Conservation (phyloP, 2,888 invertebrate genomes). For the Apodemia duryi region DNA sequence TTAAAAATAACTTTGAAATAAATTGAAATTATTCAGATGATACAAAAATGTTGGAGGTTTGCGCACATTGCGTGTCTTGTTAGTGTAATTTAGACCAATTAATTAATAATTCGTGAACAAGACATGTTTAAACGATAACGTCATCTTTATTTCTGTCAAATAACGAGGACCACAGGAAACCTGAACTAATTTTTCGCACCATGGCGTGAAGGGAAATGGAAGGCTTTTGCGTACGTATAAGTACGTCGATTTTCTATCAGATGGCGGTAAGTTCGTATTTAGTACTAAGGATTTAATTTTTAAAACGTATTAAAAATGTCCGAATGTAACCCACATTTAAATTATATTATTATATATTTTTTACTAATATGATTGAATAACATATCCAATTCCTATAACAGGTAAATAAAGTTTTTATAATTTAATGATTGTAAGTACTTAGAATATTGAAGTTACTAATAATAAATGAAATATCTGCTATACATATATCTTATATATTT, state of each 20-base stretch:
- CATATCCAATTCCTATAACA: no score
- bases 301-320: no score
- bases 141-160: conserved; percentile 15
- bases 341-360: no score
- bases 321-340: no score
- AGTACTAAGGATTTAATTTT: not conserved
- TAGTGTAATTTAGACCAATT: conserved; percentile 14
- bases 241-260: conserved; percentile 25
- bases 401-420: no score
- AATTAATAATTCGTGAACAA: conserved; percentile 2
- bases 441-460: no score
- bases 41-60: not conserved
- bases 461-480: no score
- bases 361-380: no score
- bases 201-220: not conserved
- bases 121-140: conserved; percentile 1
- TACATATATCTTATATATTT: no score
- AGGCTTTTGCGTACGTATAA: conserved; percentile 33
- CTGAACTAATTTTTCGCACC: not conserved
- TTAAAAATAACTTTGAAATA: not conserved
- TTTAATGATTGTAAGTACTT: no score
- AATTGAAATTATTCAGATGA: not conserved
- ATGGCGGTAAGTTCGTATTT: conserved; percentile 29
- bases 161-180: not conserved
- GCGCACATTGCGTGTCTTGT: conserved; percentile 3